Percentiles rank a stretch among this genome's conserved stretches.
These are phyloP conservation scores for Barypeithes pellucidus DNA, from an alignment of 2,888 invertebrate species.

Conservation along the genomic window DNA sequence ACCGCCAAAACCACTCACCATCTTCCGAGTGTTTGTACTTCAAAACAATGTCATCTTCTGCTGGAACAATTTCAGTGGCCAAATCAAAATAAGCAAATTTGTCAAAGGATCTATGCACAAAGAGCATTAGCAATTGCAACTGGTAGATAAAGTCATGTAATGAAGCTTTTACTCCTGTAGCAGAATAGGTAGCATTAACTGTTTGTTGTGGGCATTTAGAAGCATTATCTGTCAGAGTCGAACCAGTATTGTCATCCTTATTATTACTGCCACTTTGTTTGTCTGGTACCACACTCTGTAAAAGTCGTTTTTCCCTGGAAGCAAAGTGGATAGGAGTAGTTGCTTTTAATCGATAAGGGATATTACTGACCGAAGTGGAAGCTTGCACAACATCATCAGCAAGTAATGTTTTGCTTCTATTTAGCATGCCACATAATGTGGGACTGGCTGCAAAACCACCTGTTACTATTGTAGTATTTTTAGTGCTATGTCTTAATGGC, in stretches of 20 bases:
- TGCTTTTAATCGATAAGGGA: too few species aligned
- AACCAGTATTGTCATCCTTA: too few species aligned
- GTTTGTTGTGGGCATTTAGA: too few species aligned
- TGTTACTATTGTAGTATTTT: neutral
- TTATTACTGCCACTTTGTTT: too few species aligned
- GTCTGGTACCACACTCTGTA: too few species aligned
- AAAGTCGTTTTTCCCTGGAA: too few species aligned
- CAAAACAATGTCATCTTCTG: slow-evolving; percentile 54
- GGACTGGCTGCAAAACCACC: neutral
- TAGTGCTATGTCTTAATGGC: neutral
- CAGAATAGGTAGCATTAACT: slow-evolving; percentile 15
- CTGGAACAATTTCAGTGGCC: slow-evolving; percentile 49
- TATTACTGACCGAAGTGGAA: too few species aligned
- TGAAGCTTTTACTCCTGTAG: slow-evolving; percentile 34
- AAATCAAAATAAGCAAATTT: slow-evolving; percentile 28
- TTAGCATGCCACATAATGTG: too few species aligned
- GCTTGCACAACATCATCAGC: too few species aligned
- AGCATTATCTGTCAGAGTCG: too few species aligned
- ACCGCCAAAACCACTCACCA: slow-evolving; percentile 41
- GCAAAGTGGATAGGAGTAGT: too few species aligned
- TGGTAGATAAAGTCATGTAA: slow-evolving; percentile 40
- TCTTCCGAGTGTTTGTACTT: slow-evolving; percentile 16
- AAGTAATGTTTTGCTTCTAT: too few species aligned
- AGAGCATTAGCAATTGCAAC: slow-evolving; percentile 44
- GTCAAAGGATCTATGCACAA: slow-evolving; percentile 17